Base-by-base conservation (phyloP, 2,797 vertebrate species). In the Lagocephalus sceleratus region DNA sequence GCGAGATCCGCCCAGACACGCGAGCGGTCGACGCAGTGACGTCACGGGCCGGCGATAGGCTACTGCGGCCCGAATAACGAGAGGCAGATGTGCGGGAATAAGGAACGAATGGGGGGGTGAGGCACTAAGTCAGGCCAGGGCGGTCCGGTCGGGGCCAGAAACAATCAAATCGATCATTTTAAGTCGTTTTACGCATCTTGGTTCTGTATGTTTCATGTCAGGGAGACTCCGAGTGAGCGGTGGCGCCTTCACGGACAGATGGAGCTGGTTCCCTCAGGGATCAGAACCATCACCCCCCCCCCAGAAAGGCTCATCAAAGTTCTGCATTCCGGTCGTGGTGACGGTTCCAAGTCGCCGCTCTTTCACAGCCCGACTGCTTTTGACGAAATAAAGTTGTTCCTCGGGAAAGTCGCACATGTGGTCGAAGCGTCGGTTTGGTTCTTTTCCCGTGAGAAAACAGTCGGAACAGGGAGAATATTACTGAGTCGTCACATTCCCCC, bases 361-460 rank as follows among this genome's bases (percentile, higher is more conserved):
- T 21, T 38, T 17, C 29, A 35, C 20, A 45, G 39, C 46, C 49
- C 5, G 32, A 23, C 47, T 22, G 11, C 16, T 23, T n/a, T 46
- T 46, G 46, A 67, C 26, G 20, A 12, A 50, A 64, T 21, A 43
- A 44, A 38, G 61, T 14, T 12, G 12, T 14, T 35, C 32, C 14
- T 4, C 12, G 19, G 17, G 19, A 39, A 42, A 79, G 63, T 86
- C 66, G 54, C 81, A 83, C 60, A 14, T 65, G 60, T 41, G 68
- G 64, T 52, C 81, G 46, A 78, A 77, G 71, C 66, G 73, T 53
- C 71, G 72, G 71, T 68, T 66, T 51, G 76, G 43, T 51, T 57
- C 54, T 44, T 89, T 89, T 88, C 87, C 87, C 84, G 79, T 89
- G 87, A 87, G 88, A 90, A 90, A 84, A 85, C 80, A 79, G 73